phyloP scores from a whole-genome alignment of 2,113 vertebrate genomes.

The Podiceps cristatus region DNA sequence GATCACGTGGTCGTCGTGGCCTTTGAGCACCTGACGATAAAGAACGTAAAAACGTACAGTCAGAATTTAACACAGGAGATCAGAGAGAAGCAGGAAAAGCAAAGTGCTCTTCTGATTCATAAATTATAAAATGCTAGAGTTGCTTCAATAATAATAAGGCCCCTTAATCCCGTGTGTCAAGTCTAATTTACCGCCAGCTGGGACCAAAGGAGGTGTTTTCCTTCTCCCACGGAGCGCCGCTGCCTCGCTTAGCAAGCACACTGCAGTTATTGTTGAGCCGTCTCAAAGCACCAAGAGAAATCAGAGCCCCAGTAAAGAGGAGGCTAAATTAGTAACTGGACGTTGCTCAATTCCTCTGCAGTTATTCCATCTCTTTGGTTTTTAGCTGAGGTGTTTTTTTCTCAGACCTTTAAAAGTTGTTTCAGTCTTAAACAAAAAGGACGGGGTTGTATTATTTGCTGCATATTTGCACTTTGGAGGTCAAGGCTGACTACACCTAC shows the following conservation, averaged over 20 bases:
- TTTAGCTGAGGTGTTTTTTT: background rate
- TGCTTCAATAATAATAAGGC: constrained; percentile 16
- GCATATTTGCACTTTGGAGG: background rate
- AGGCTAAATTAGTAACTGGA: background rate
- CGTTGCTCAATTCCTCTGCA: background rate
- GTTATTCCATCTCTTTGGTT: background rate
- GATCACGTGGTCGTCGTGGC: constrained; percentile 98
- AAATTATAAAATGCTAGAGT: constrained; percentile 38
- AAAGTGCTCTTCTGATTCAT: background rate
- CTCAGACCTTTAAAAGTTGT: background rate
- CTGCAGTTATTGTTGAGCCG: background rate
- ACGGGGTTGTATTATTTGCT: background rate
- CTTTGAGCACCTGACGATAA: constrained; percentile 91
- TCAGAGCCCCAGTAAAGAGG: background rate
- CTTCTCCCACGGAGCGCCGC: background rate
- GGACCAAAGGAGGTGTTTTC: constrained; percentile 14
- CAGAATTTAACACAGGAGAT: background rate
- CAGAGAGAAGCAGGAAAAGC: background rate
- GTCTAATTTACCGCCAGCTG: constrained; percentile 40
- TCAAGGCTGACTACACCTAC: background rate
- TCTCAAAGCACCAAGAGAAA: background rate
- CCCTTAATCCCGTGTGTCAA: background rate
- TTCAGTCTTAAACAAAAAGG: background rate
- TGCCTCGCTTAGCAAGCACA: background rate
- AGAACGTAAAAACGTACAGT: background rate